Conservation (phyloP, 2,797 vertebrate genomes). For the Melanotaenia parkinsoni region DNA sequence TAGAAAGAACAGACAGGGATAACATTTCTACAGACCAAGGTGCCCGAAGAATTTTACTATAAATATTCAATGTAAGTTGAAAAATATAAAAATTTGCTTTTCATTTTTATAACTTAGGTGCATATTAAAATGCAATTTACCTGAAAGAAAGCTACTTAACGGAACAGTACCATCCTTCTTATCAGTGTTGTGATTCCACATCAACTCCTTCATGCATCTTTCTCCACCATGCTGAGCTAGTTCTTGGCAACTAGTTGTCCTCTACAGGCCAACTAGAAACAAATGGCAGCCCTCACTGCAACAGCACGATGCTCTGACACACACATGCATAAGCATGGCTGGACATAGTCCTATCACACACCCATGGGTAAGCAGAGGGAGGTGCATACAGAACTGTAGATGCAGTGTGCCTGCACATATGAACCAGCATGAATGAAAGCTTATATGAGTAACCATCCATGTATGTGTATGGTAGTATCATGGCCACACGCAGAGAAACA, state of each 20-base stretch:
- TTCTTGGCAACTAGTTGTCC: conserved; percentile 62
- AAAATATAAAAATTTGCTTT: background rate
- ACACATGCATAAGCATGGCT: conserved; percentile 51
- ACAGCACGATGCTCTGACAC: conserved; percentile 60
- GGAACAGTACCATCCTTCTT: conserved; percentile 31
- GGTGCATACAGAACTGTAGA: conserved; percentile 35
- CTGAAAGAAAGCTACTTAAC: conserved; percentile 14
- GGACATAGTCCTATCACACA: conserved; percentile 36
- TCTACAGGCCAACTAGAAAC: conserved; percentile 68
- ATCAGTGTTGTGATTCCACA: conserved; percentile 27
- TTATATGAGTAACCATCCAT: conserved; percentile 46
- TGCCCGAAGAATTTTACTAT: background rate
- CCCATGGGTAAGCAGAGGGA: conserved; percentile 46
- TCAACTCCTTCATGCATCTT: conserved; percentile 23
- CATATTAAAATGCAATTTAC: background rate
- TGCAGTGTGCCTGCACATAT: conserved; percentile 39
- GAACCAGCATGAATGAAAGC: conserved; percentile 42
- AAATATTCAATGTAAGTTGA: background rate
- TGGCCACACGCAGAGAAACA: conserved; percentile 43
- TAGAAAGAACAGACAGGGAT: background rate
- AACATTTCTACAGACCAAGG: background rate
- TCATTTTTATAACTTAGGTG: background rate
- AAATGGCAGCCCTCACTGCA: conserved; percentile 67
- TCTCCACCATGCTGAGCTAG: conserved; percentile 35
- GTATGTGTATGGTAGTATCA: conserved; percentile 30